phyloP scores from a whole-genome alignment of 2,113 vertebrate genomes.

The Notarius lentiginosus region DNA sequence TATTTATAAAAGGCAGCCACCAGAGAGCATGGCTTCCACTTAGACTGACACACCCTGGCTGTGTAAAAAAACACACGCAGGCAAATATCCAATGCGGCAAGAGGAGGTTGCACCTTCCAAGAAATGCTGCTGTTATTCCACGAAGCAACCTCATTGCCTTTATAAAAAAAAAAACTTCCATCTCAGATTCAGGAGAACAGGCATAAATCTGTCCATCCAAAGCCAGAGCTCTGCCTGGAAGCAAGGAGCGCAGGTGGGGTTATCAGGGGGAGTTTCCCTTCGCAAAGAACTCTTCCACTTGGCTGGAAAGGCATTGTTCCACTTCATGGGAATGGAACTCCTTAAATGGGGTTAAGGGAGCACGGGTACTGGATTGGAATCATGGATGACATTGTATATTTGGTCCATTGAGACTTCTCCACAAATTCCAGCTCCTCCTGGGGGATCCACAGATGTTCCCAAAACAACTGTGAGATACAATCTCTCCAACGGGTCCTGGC shows the following conservation, averaged over 20 bases:
- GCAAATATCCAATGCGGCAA: slow-evolving; percentile 17
- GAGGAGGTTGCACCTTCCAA: slow-evolving; percentile 27
- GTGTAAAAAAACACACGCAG: slow-evolving; percentile 35
- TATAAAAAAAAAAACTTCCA: slow-evolving; percentile 2
- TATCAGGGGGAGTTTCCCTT: slow-evolving; percentile 57
- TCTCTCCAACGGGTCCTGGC: neutral
- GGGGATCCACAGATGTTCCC: neutral
- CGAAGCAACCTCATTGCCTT: slow-evolving; percentile 31
- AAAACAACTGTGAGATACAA: too few relatives aligned
- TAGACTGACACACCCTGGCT: slow-evolving; percentile 43
- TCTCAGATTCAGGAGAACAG: slow-evolving; percentile 35
- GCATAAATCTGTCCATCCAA: slow-evolving; percentile 58
- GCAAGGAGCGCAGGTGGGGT: slow-evolving; percentile 17
- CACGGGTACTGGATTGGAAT: neutral
- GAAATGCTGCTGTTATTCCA: slow-evolving; percentile 37
- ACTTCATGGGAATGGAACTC: slow-evolving; percentile 11
- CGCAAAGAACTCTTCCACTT: slow-evolving; percentile 9
- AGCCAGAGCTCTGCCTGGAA: slow-evolving; percentile 40
- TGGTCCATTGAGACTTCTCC: neutral
- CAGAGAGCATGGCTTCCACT: slow-evolving; percentile 39
- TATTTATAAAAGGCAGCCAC: slow-evolving; percentile 45
- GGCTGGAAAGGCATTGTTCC: neutral
- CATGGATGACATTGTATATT: neutral
- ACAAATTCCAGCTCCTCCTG: too few relatives aligned
- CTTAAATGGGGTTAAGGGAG: slow-evolving; percentile 5